Conservation (phyloP, 2,797 vertebrate species). For the Characodon lateralis region DNA sequence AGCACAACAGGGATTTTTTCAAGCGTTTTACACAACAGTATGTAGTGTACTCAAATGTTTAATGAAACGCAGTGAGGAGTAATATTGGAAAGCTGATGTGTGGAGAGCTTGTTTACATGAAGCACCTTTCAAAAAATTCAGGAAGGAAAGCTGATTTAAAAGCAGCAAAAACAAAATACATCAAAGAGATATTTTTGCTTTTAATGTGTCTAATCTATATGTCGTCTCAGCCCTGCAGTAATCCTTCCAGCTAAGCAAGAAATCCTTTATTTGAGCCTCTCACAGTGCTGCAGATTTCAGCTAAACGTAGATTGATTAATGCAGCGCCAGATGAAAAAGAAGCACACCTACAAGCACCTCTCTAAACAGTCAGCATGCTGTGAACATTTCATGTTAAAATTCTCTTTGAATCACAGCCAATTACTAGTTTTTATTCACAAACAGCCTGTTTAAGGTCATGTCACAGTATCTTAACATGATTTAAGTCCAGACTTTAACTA, state of each 20-base stretch:
- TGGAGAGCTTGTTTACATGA: not conserved
- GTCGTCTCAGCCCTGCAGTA: not conserved
- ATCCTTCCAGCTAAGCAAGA: not conserved
- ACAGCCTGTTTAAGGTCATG: not conserved
- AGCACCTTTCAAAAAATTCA: not conserved
- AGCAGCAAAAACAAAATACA: constrained; percentile 1
- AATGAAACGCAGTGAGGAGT: not conserved
- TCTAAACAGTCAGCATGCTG: not conserved
- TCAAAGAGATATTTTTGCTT: not conserved
- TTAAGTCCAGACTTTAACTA: not conserved
- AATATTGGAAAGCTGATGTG: not conserved
- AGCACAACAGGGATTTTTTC: not conserved
- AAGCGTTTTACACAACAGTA: not conserved
- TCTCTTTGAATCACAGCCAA: too few relatives aligned
- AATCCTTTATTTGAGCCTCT: not conserved
- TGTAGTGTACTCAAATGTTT: not conserved
- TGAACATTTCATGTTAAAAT: not conserved
- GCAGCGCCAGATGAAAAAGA: not conserved
- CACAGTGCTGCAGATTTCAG: not conserved
- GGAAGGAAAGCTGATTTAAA: not conserved
- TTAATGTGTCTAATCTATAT: not conserved
- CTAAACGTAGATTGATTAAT: not conserved
- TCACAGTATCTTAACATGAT: not conserved
- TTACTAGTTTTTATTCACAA: not conserved
- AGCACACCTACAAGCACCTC: not conserved